A percentile compares a stretch with the other conserved stretches of the same genome.
These are phyloP conservation scores for Mactromeris polynyma DNA, from an alignment of 2,888 invertebrate species.

Conservation along the genomic window DNA sequence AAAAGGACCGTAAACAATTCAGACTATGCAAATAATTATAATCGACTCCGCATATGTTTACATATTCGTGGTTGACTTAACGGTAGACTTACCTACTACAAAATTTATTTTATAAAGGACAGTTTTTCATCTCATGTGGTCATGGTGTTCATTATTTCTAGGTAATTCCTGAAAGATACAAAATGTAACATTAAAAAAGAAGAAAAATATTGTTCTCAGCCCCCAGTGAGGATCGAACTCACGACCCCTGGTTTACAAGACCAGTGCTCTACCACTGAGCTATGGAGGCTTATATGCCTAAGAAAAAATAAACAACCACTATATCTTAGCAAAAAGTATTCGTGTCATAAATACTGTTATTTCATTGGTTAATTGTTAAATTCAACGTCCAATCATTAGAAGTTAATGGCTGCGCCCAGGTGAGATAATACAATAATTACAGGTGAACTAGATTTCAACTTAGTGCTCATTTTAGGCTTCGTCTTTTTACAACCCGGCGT, in stretches of 20 bases:
- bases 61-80: too few relatives aligned
- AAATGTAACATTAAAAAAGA: too few relatives aligned
- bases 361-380: constrained; percentile 45
- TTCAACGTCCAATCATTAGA: constrained; percentile 38
- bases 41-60: too few relatives aligned
- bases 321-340: background rate
- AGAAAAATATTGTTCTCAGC: background rate
- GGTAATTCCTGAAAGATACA: too few relatives aligned
- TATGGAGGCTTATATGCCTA: constrained; percentile 21
- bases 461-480: background rate
- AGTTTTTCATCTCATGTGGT: too few relatives aligned
- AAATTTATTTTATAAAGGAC: too few relatives aligned
- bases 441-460: constrained; percentile 36
- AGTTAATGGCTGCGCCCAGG: constrained; percentile 60
- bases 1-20: too few relatives aligned
- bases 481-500: background rate
- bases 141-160: too few relatives aligned
- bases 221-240: constrained; percentile 56
- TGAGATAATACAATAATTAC: constrained; percentile 36
- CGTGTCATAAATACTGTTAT: background rate
- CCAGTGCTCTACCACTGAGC: constrained; percentile 48
- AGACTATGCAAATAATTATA: too few relatives aligned
- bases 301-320: background rate
- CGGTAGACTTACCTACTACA: too few relatives aligned
- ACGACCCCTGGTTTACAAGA: constrained; percentile 57